Evolutionary conservation across 2,113 vertebrate genomes (phyloP).

Genomic region (Onychorhynchus coronatus): DNA sequence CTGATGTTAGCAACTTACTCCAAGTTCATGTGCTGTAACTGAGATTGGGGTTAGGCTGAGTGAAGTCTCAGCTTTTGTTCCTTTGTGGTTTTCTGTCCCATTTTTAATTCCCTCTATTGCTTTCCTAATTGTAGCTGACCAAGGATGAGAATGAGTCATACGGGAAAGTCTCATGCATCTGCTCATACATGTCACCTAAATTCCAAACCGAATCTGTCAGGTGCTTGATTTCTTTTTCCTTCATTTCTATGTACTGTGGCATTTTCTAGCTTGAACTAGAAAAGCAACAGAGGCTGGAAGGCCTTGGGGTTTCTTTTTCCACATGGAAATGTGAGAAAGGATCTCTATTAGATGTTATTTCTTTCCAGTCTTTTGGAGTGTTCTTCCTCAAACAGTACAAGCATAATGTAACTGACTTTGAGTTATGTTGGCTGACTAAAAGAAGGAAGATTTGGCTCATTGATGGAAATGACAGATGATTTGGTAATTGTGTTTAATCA

Average conservation of each 20-base stretch:
- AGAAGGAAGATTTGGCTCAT: not conserved
- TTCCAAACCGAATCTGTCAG: not conserved
- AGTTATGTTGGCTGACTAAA: not conserved
- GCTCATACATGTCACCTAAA: not conserved
- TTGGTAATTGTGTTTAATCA: not conserved
- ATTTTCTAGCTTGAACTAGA: not conserved
- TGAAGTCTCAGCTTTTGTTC: not conserved
- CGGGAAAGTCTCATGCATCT: not conserved
- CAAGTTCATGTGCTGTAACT: not conserved
- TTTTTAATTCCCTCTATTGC: slow-evolving; percentile 1
- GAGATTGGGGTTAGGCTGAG: not conserved
- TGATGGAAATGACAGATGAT: not conserved
- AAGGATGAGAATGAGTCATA: not conserved
- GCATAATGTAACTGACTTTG: not conserved
- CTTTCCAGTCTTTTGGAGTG: not conserved
- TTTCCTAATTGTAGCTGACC: not conserved
- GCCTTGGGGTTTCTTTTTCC: not conserved
- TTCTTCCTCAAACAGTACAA: not conserved
- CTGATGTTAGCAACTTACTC: not conserved
- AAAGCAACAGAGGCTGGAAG: not conserved
- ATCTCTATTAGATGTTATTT: not conserved
- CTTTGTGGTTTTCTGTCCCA: not conserved
- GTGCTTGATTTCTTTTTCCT: slow-evolving; percentile 5
- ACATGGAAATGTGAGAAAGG: not conserved
- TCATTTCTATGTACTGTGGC: not conserved